Evolutionary conservation across 2,888 invertebrate genomes (phyloP).

Genomic region (Cistogaster globosa): DNA sequence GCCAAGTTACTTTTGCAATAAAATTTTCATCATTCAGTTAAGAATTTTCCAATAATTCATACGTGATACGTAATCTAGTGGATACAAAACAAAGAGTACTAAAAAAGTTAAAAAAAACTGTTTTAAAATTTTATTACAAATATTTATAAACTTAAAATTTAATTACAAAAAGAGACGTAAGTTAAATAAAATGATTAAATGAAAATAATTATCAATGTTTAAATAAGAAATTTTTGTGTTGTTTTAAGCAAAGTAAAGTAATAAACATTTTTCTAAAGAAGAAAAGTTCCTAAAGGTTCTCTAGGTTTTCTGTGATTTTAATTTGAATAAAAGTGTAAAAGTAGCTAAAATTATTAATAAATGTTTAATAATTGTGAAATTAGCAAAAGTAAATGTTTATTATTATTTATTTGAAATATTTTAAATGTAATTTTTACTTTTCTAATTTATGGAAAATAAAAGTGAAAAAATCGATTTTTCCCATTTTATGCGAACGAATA

Average conservation of each 20-base stretch:
- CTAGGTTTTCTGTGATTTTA: neutral
- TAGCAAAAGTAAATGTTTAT: neutral
- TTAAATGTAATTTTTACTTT: conserved; percentile 14
- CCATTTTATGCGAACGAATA: conserved; percentile 70
- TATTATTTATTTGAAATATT: conserved; percentile 25
- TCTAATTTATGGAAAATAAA: conserved; percentile 43
- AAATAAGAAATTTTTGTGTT: conserved; percentile 20
- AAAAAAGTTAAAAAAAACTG: conserved; percentile 66
- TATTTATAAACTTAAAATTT: no score
- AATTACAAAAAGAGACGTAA: conserved; percentile 81
- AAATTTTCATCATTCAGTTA: conserved; percentile 80
- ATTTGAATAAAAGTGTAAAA: conserved; percentile 12
- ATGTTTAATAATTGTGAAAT: neutral
- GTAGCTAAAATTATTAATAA: neutral
- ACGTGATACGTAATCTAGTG: conserved; percentile 71
- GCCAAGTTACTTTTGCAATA: conserved; percentile 47
- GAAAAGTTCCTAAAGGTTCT: conserved; percentile 1
- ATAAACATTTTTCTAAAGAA: conserved; percentile 17
- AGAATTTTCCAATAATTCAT: conserved; percentile 81
- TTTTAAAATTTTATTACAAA: no score
- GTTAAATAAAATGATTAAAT: conserved; percentile 73
- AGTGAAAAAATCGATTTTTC: conserved; percentile 74
- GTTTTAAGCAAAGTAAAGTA: neutral
- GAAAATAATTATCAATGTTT: conserved; percentile 25
- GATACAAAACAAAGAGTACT: conserved; percentile 47